A percentile compares a stretch with the other conserved stretches of the same genome.
Conservation (phyloP, 2,797 vertebrate genomes). For the Oreortyx pictus region DNA sequence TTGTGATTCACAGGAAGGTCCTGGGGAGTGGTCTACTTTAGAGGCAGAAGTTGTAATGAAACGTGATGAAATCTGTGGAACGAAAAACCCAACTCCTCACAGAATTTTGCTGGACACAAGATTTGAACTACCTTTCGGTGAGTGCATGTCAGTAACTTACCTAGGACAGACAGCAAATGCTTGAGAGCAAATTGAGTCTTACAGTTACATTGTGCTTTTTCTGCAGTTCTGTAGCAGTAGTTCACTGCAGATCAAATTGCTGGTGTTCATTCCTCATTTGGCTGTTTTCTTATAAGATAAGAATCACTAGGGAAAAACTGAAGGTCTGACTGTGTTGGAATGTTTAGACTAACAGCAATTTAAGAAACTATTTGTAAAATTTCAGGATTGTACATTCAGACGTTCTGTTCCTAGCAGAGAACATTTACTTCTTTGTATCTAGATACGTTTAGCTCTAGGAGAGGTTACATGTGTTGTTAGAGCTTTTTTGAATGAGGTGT, state of each 20-base stretch:
- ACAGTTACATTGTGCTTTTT: neutral
- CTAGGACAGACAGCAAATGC: neutral
- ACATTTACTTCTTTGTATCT: neutral
- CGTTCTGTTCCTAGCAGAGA: neutral
- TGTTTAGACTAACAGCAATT: neutral
- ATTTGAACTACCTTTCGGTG: conserved; percentile 97
- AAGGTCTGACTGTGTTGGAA: neutral
- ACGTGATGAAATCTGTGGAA: conserved; percentile 95
- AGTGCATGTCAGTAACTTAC: conserved; percentile 32
- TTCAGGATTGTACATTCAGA: neutral
- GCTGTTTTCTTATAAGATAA: neutral
- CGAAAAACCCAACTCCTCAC: conserved; percentile 93
- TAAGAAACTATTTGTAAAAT: neutral
- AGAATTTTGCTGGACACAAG: conserved; percentile 92
- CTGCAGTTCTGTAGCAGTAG: neutral
- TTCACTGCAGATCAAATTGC: neutral
- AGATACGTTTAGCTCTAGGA: neutral
- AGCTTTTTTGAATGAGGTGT: neutral
- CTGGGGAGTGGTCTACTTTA: conserved; percentile 91
- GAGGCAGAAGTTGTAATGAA: conserved; percentile 96
- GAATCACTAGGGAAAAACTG: neutral
- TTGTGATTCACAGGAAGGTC: conserved; percentile 87
- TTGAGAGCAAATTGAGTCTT: neutral
- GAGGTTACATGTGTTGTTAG: neutral
- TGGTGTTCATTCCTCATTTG: neutral